These are phyloP conservation scores for Micropterix aruncella DNA, from an alignment of 2,888 invertebrate species.

Conservation along the genomic window DNA sequence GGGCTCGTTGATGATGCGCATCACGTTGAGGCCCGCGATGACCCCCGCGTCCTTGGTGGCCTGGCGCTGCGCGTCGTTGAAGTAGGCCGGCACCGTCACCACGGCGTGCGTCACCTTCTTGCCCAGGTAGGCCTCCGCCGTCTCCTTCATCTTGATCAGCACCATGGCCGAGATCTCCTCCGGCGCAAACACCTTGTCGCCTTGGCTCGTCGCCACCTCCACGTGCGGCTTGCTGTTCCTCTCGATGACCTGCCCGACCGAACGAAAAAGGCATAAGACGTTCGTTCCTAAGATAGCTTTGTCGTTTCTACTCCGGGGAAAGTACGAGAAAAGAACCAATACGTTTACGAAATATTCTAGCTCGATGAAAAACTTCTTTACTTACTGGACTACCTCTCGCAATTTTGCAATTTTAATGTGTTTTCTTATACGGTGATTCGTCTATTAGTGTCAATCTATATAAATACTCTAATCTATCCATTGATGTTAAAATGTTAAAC, in stretches of 20 bases:
- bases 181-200: slow-evolving; percentile 85
- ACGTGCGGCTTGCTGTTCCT: slow-evolving; percentile 94
- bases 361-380: too few relatives aligned
- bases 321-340: too few relatives aligned
- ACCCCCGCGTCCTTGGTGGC: slow-evolving; percentile 97
- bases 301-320: too few relatives aligned
- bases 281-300: too few relatives aligned
- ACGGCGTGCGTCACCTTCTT: slow-evolving; percentile 71
- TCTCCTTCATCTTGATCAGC: slow-evolving; percentile 94
- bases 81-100: slow-evolving; percentile 94
- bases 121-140: slow-evolving; percentile 93
- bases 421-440: too few relatives aligned
- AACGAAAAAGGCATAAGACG: too few relatives aligned
- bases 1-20: slow-evolving; percentile 97
- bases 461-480: too few relatives aligned
- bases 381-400: too few relatives aligned
- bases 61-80: slow-evolving; percentile 99
- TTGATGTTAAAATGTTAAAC: too few relatives aligned
- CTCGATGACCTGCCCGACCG: slow-evolving; percentile 64
- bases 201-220: slow-evolving; percentile 67
- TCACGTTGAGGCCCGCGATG: slow-evolving; percentile 83
- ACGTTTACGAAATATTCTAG: too few relatives aligned
- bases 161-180: slow-evolving; percentile 99
- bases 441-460: too few relatives aligned
- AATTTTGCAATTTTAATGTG: too few relatives aligned